Percentiles rank a stretch among this genome's conserved stretches.
phyloP scores from a whole-genome alignment of 2,888 invertebrate genomes.

The Lithodes maja region DNA sequence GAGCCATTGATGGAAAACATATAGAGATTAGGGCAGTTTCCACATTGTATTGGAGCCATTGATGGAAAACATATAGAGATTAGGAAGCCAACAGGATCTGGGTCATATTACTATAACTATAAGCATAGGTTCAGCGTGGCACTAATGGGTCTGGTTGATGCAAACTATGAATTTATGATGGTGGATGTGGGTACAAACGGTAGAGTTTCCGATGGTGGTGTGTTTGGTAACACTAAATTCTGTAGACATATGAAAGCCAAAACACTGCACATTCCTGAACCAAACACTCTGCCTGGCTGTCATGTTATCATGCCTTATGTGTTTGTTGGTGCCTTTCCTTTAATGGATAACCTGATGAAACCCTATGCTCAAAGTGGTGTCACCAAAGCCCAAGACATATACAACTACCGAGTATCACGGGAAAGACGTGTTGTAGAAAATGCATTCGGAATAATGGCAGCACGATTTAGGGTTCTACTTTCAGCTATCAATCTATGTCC shows the following conservation, averaged over 20 bases:
- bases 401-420: conserved; percentile 26
- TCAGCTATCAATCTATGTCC: conserved; percentile 30
- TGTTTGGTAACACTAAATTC: conserved; percentile 45
- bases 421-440: no score
- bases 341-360: no score
- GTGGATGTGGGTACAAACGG: neutral
- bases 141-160: conserved; percentile 13
- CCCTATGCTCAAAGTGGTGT: neutral
- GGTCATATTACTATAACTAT: neutral
- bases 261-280: conserved; percentile 11
- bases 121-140: conserved; percentile 9
- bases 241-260: conserved; percentile 36
- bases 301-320: conserved; percentile 5
- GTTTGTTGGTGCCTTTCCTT: no score
- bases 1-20: no score
- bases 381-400: conserved; percentile 22
- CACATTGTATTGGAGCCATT: neutral
- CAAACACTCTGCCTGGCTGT: conserved; percentile 23
- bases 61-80: neutral
- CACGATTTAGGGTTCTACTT: conserved; percentile 30
- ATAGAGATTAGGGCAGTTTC: neutral
- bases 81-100: neutral
- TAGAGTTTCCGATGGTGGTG: neutral
- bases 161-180: conserved; percentile 12
- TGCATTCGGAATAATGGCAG: neutral